Conservation (phyloP, 2,888 invertebrate species). For the Orchestes rusci region DNA sequence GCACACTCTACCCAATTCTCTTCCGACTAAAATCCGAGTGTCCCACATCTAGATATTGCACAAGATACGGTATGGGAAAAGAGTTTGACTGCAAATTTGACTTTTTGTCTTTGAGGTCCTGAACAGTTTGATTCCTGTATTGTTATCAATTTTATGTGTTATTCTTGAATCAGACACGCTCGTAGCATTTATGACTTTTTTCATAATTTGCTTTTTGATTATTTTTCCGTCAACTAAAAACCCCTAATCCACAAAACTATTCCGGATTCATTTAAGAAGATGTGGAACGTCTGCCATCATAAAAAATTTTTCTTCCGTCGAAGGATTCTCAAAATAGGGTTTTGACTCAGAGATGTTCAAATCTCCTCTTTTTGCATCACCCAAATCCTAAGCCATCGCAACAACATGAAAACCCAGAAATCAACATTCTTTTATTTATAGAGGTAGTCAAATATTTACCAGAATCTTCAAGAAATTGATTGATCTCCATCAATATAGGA, state of each 20-base stretch:
- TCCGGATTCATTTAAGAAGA: constrained; percentile 25
- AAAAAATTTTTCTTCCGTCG: constrained; percentile 20
- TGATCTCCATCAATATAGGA: not conserved
- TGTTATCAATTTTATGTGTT: constrained; percentile 22
- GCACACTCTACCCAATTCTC: not conserved
- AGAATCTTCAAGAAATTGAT: constrained; percentile 1
- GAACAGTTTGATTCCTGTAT: constrained; percentile 5
- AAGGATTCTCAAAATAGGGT: constrained; percentile 19
- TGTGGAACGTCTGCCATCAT: constrained; percentile 28
- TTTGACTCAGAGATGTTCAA: constrained; percentile 12
- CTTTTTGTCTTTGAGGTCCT: constrained; percentile 16
- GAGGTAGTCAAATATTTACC: not conserved
- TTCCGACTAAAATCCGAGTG: not conserved
- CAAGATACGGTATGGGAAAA: constrained; percentile 19
- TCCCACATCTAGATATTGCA: constrained; percentile 14
- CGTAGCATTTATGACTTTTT: constrained; percentile 9
- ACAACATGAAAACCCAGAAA: constrained; percentile 19
- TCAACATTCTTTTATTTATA: constrained; percentile 2
- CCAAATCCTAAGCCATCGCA: constrained; percentile 23
- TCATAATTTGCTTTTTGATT: constrained; percentile 1
- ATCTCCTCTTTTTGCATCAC: constrained; percentile 22
- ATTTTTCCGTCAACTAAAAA: constrained; percentile 21
- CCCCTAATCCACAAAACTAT: constrained; percentile 26
- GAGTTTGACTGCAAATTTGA: constrained; percentile 20
- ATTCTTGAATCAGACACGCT: constrained; percentile 20